These are phyloP conservation scores for Drosophila helvetica DNA, from an alignment of 2,888 invertebrate species.

Conservation along the genomic window DNA sequence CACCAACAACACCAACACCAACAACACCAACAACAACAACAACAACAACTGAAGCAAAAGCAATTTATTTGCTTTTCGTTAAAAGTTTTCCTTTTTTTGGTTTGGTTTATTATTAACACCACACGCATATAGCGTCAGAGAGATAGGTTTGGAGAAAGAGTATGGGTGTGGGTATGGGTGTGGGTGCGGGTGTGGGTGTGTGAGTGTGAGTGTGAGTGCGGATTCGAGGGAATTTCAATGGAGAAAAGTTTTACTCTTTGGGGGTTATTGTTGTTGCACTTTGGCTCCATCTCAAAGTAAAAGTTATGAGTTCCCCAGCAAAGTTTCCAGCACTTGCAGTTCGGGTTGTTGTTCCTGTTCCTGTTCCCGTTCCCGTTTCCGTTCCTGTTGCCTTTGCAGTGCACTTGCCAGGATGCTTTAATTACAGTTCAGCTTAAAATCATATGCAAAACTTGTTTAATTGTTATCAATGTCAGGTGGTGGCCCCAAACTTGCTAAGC, in stretches of 20 bases:
- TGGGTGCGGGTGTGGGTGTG: not conserved
- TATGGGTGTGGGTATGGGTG: not conserved
- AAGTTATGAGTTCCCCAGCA: constrained; percentile 72
- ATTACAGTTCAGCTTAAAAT: constrained; percentile 76
- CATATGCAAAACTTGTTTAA: constrained; percentile 72
- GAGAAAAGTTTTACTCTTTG: constrained; percentile 68
- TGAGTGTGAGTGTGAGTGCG: not conserved
- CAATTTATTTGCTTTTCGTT: constrained; percentile 60
- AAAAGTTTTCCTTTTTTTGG: constrained; percentile 52
- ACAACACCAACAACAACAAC: constrained; percentile 19
- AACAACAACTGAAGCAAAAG: constrained; percentile 36
- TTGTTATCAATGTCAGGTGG: constrained; percentile 67
- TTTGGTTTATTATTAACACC: constrained; percentile 77
- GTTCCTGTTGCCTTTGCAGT: constrained; percentile 25
- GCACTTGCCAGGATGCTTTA: constrained; percentile 66
- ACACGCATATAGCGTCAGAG: constrained; percentile 22
- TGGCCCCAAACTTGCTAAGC: constrained; percentile 18
- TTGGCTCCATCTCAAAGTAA: constrained; percentile 71
- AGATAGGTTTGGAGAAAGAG: constrained; percentile 8
- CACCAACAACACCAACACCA: constrained; percentile 33
- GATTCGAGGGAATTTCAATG: constrained; percentile 23
- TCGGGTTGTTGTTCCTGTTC: constrained; percentile 36
- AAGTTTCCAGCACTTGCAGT: constrained; percentile 60
- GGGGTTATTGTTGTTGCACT: constrained; percentile 70
- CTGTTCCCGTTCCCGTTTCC: not conserved